Evolutionary conservation across 2,797 vertebrate species (phyloP).

Genomic region (Decapterus maruadsi): DNA sequence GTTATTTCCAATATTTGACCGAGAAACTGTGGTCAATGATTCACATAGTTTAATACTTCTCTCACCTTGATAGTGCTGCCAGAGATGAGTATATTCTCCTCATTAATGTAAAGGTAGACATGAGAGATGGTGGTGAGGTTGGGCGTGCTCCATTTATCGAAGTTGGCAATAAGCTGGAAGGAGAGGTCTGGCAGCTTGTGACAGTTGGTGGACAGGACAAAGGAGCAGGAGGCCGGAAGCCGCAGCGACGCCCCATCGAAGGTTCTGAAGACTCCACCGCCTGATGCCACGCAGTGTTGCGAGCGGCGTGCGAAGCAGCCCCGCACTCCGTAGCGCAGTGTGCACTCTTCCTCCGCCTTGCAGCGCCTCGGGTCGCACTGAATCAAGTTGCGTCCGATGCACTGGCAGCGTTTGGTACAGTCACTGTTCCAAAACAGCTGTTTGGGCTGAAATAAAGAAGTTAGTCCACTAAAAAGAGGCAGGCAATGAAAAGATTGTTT

Average conservation of each 20-base stretch:
- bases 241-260: slow-evolving; percentile 96
- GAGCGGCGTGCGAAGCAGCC: slow-evolving; percentile 94
- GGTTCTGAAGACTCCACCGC: slow-evolving; percentile 95
- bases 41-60: accelerated
- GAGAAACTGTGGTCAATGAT: not conserved
- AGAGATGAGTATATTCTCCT: slow-evolving; percentile 98
- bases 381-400: slow-evolving; percentile 96
- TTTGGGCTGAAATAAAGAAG: slow-evolving; percentile 88
- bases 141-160: slow-evolving; percentile 97
- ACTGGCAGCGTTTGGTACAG: slow-evolving; percentile 97
- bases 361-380: slow-evolving; percentile 97
- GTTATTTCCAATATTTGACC: not conserved
- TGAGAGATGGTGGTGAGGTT: slow-evolving; percentile 98
- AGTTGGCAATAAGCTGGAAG: slow-evolving; percentile 99
- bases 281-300: slow-evolving; percentile 94
- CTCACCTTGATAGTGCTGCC: slow-evolving; percentile 94
- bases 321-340: slow-evolving; percentile 88
- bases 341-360: slow-evolving; percentile 94
- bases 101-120: slow-evolving; percentile 97
- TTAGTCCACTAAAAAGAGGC: not conserved
- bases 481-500: not conserved
- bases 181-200: slow-evolving; percentile 98
- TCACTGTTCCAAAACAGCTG: slow-evolving; percentile 98
- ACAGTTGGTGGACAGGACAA: slow-evolving; percentile 98
- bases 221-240: slow-evolving; percentile 97